Base-by-base conservation (phyloP, 2,797 vertebrate genomes). In the Phataginus tetradactyla region DNA sequence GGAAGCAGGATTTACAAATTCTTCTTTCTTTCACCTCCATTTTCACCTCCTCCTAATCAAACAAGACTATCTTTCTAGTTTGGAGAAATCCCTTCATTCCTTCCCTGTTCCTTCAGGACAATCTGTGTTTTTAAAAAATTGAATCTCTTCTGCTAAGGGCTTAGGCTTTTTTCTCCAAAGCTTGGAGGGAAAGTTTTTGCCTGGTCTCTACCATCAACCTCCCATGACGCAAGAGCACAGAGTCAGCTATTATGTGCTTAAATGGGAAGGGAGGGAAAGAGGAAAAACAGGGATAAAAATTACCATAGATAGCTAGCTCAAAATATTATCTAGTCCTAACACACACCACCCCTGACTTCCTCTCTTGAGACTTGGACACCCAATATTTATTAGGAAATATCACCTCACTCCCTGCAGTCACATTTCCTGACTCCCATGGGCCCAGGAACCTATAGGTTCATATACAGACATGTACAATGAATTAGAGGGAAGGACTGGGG, bases 161-260 rank as follows among this genome's bases (percentile, higher is more conserved):
- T 86, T 89, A 61, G 66, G 34, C 18, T 55, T 96, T 92, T 87
- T 59, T 87, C 88, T 59, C 21, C 68, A 49, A 71, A 83, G 57
- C 64, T 71, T 42, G 9, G 69, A 63, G 53, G 53, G 20, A 21
- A 75, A 49, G 18, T 42, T 66, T 90, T 87, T 83, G 61, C 42
- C 64, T 79, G 39, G 27, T 85, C 51, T 71, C 64, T 57, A 8
- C 49, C 49, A 37, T n/a, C 69, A n/a, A 79, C 21, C 49, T 92
- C 86, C 21, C 61, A 1, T 15, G 69, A 92, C 79, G 42, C 32
- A 63, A 39, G n/a, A 84, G 11, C 55, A 57, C 17, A 55, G 14
- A 79, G 34, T n/a, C 80, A 80, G n/a, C 61, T 75, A 27, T 51
- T 53, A 45, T 39, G 18, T 87, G 17, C 27, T 89, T 75, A 10